Percentiles rank a stretch among this genome's conserved stretches.
Evolutionary conservation across 2,797 vertebrate genomes (phyloP).

Genomic region (Hephaestus fuliginosus): DNA sequence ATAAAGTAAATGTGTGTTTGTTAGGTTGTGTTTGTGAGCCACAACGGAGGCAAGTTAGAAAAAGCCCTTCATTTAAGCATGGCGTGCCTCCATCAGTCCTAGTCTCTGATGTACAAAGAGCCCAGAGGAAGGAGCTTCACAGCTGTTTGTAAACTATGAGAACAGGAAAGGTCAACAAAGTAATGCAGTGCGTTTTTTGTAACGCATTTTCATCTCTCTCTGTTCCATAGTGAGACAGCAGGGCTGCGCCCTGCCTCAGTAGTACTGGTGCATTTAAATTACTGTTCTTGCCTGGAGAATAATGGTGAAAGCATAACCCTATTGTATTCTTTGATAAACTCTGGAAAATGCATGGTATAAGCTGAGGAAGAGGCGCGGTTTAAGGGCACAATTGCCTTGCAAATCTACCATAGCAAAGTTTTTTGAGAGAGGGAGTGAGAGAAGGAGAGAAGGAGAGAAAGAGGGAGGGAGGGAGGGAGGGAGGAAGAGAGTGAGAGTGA

Average conservation of each 20-base stretch:
- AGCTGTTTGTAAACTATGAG: conserved; percentile 87
- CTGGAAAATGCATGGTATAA: conserved; percentile 85
- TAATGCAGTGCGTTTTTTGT: conserved; percentile 83
- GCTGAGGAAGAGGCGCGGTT: conserved; percentile 82
- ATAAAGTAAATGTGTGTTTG: conserved; percentile 78
- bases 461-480: conserved; percentile 46
- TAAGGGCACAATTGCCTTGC: conserved; percentile 87
- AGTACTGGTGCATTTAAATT: conserved; percentile 86
- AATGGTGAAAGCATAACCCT: conserved; percentile 87
- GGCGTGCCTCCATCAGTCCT: conserved; percentile 82
- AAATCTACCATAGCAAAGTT: conserved; percentile 88
- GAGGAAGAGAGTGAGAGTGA: conserved; percentile 39
- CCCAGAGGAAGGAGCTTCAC: conserved; percentile 86
- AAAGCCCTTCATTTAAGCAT: conserved; percentile 84
- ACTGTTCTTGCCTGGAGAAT: conserved; percentile 88
- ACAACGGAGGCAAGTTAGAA: conserved; percentile 76
- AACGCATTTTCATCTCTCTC: conserved; percentile 83
- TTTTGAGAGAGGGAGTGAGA: conserved; percentile 68
- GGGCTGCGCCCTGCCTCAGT: conserved; percentile 80
- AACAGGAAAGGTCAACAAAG: conserved; percentile 88
- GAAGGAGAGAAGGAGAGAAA: conserved; percentile 37
- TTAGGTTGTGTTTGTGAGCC: conserved; percentile 79
- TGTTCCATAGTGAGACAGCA: conserved; percentile 82
- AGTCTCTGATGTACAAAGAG: conserved; percentile 87
- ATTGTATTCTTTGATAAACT: conserved; percentile 90